phyloP scores from a whole-genome alignment of 2,113 vertebrate species.

The Steatornis caripensis region DNA sequence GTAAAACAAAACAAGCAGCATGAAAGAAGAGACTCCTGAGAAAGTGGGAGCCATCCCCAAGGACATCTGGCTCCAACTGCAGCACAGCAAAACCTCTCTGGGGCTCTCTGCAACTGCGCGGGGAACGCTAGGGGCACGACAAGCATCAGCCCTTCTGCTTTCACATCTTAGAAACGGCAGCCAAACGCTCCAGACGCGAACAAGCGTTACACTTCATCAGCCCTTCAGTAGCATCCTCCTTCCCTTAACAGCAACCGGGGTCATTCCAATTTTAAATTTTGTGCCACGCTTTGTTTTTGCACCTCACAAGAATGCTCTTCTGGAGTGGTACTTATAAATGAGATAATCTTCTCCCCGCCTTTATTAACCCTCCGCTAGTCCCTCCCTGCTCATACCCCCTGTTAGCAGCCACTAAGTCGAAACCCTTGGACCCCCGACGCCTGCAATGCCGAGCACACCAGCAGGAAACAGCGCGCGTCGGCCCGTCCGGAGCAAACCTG shows the following conservation, averaged over 20 bases:
- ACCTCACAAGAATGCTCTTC: not conserved
- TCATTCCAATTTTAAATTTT: accelerated
- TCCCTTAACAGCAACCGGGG: not conserved
- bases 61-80: accelerated
- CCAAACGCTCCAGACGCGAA: accelerated
- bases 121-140: accelerated
- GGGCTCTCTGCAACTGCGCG: not conserved
- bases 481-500: not conserved
- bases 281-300: not conserved
- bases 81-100: not conserved
- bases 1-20: not conserved
- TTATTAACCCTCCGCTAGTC: not conserved
- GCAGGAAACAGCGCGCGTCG: not conserved
- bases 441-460: not conserved
- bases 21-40: not conserved
- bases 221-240: not conserved
- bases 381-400: not conserved
- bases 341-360: not conserved
- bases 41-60: not conserved
- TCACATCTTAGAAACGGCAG: not conserved
- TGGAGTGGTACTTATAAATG: not conserved
- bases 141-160: not conserved
- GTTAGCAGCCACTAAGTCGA: not conserved
- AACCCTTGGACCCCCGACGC: too few species aligned
- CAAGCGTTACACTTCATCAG: not conserved